Evolutionary conservation across 2,888 invertebrate species (phyloP).

Genomic region (Sturmia bella): DNA sequence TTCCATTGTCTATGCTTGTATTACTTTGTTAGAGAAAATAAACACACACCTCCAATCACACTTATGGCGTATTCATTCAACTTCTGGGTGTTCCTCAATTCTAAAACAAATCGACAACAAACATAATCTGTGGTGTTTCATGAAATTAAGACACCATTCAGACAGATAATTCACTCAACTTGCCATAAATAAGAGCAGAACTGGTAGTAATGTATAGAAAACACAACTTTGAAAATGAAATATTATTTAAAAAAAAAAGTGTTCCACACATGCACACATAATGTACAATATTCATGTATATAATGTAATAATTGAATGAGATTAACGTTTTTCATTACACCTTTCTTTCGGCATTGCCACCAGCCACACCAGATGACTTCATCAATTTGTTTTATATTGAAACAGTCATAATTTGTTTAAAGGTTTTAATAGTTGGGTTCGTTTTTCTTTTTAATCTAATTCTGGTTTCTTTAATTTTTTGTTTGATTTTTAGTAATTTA

Average conservation of each 20-base stretch:
- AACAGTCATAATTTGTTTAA: conserved; percentile 26
- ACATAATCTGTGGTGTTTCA: conserved; percentile 29
- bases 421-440: no score
- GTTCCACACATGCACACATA: no score
- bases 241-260: no score
- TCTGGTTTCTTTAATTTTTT: no score
- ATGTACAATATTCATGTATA: background rate
- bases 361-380: conserved; percentile 43
- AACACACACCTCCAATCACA: conserved; percentile 41
- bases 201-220: no score
- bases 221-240: no score
- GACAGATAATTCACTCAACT: conserved; percentile 31
- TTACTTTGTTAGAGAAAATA: conserved; percentile 29
- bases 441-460: no score
- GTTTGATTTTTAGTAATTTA: no score
- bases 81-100: conserved; percentile 65
- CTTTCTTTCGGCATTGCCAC: conserved; percentile 9
- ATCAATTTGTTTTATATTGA: conserved; percentile 44
- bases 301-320: conserved; percentile 51
- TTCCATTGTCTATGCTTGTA: conserved; percentile 7
- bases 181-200: conserved; percentile 7
- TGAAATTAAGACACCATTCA: conserved; percentile 37
- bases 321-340: conserved; percentile 35
- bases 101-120: conserved; percentile 21
- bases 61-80: conserved; percentile 53